Evolutionary conservation across 2,797 vertebrate species (phyloP).

Genomic region (Amazonetta brasiliensis): DNA sequence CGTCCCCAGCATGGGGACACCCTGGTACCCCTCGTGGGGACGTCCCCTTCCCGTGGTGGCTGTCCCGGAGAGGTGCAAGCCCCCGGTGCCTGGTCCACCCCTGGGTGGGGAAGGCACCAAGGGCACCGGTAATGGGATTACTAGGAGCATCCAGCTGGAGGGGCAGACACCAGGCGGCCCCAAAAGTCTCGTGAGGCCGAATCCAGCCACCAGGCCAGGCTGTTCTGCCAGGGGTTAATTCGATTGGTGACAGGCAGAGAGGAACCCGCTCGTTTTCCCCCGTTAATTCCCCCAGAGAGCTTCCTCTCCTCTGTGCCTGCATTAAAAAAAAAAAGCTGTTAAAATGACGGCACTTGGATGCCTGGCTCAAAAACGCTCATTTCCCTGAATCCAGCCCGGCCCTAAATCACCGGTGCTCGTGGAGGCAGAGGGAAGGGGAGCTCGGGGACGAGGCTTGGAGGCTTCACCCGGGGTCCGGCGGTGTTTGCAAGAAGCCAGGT

Average conservation of each 20-base stretch:
- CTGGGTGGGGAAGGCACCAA: not conserved
- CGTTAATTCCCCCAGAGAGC: not conserved
- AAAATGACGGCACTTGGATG: not conserved
- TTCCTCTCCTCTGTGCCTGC: rapidly evolving
- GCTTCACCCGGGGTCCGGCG: not conserved
- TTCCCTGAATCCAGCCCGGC: not conserved
- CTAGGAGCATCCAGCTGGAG: not conserved
- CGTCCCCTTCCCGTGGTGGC: not conserved
- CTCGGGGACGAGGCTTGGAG: not conserved
- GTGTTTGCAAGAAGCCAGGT: too few relatives aligned
- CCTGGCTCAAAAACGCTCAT: not conserved
- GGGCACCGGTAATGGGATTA: not conserved
- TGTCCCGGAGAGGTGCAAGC: too few relatives aligned
- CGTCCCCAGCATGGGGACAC: too few relatives aligned
- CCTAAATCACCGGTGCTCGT: not conserved
- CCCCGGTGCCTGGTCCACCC: not conserved
- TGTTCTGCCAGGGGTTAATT: not conserved
- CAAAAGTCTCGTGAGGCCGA: not conserved
- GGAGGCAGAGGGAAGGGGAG: not conserved
- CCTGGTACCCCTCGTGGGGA: not conserved
- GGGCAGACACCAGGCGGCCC: not conserved
- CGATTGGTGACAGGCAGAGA: not conserved
- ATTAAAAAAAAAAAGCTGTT: not conserved
- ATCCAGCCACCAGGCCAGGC: not conserved
- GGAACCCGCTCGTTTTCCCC: not conserved